Evolutionary conservation across 2,113 vertebrate species (phyloP), one percentile per base, ranked within the genome.

Genomic region (Lathamus discolor): DNA sequence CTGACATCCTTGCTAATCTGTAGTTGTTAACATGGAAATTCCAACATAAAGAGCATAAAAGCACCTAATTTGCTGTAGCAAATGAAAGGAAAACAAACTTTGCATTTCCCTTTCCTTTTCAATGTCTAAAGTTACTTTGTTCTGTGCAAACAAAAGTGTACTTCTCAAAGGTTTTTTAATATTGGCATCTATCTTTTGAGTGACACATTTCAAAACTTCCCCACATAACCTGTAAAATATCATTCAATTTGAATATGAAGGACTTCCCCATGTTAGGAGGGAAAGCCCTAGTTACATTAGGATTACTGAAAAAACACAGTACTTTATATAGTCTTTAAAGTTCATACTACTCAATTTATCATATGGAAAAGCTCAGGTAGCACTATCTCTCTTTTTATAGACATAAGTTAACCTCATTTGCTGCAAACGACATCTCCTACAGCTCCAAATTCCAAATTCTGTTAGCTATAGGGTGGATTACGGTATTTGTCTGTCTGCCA

Each of bases 11-110:
- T 98, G 95, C 96, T 97, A 97, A 97, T 97, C 97, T 96, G 95
- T 94, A 98, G 96, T 97, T 88, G 88, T 97, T 97, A 98, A 98
- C 96, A 97, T 97, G 92, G 97, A 96, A 97, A 97, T 98, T 97
- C 96, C 94, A 95, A 97, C 95, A 97, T 97, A 97, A 97, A 98
- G 97, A 97, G 95, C 95, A 98, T 95, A 97, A 98, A 98, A 97
- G 89, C 89, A 98, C 97, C 87, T 97, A 97, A 98, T 97, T 97
- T 97, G 94, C 91, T 97, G 73, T 75, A 96, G 92, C 90, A 97
- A 98, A 98, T 97, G 87, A 96, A 98, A 98, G 90, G 92, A 96
- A 97, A 98, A 97, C 84, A 97, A 96, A 97, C 95, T 80, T 68
- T 24, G 83, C 64, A 92, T 97, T 97, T 98, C 93, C 94, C 69